Base-by-base conservation (phyloP, 2,797 vertebrate genomes). In the Synanceia verrucosa region DNA sequence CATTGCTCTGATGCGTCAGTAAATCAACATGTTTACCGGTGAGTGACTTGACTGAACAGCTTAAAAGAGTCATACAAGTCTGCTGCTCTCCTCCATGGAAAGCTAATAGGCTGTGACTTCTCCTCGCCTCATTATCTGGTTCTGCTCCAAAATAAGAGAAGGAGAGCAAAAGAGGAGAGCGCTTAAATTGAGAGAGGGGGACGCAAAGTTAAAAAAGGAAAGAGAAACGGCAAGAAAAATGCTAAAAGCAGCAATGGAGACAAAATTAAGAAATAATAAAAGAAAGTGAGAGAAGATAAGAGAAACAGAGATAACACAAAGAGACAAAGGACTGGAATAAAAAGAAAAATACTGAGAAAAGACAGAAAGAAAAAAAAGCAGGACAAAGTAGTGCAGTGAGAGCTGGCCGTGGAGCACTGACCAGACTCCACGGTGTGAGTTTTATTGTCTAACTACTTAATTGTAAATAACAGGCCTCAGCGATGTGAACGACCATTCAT, bases 401-500 rank as follows among this genome's bases (percentile, higher is more conserved):
- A 87, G 51, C 47, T 29, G 73, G 69, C 47, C 18, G 41, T 18
- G 58, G 60, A 72, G 73, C 63, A 64, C 55, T 33, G 76, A 73
- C 83, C 86, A 90, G 92, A 91, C 90, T 88, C 80, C 59, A 47
- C 57, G 75, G 89, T 65, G 84, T 87, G 88, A 92, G 86, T 93
- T 92, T 91, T 93, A 93, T 93, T 93, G 92, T 93, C 86, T 47
- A 65, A 88, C 83, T 83, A 74, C 87, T 88, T 90, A 88, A 93
- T 93, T 88, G 92, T 93, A 88, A 91, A 91, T 90, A 91, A 89
- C 87, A 88, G 87, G 79, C 85, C 83, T 82, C 57, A 0, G 76
- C 73, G 59, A 91, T 92, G 91, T 92, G 92, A 93, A 87, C 81
- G 37, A 19, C 89, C 91, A 92, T 94, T 94, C 92, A 93, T 93